Evolutionary conservation across 2,113 vertebrate species (phyloP), one percentile per base, ranked within the genome.

Genomic region (Pyrgilauda ruficollis): DNA sequence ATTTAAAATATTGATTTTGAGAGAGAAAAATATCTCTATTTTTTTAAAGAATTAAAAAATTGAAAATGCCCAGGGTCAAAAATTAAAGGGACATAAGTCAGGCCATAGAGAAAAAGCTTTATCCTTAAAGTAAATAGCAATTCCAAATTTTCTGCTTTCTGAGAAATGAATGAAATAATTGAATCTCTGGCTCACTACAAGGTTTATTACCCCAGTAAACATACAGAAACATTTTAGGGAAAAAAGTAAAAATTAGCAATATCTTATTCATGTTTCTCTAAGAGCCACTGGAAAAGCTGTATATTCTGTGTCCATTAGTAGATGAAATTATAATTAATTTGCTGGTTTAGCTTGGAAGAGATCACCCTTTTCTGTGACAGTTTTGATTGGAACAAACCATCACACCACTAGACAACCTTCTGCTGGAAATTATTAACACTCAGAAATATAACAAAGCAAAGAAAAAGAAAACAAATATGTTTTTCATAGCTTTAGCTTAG

Each of bases 311-410:
- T 83, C 78, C 59, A 62, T 33, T 68, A 83, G 37, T 62, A 39
- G 75, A 87, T 66, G 55, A 59, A 94, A 91, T 94, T 53, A 62
- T 94, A 95, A 93, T 91, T 85, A 87, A 87, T 89, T 83, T 83
- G 23, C 26, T 80, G 17, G 73, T 75, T 86, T 87, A 82, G 10
- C 27, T 89, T 87, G 69, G 62, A 91, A 78, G 41, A 44, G 4
- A 68, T 81, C n/a, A 43, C 86, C 53, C 72, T 23, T 85, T 95
- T 88, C 55, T 84, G 39, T 90, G 75, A 63, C 59, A 78, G 31
- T 82, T 93, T 53, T 90, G 75, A 68, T 88, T 19, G 24, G 76
- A 78, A 72, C 70, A 89, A 95, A 59, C 61, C 44, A 70, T 88
- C 72, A 70, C 52, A 67, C 43, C 76, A 76, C 64, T 84, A 80